phyloP scores from a whole-genome alignment of 2,113 vertebrate species.

The Mohoua ochrocephala region DNA sequence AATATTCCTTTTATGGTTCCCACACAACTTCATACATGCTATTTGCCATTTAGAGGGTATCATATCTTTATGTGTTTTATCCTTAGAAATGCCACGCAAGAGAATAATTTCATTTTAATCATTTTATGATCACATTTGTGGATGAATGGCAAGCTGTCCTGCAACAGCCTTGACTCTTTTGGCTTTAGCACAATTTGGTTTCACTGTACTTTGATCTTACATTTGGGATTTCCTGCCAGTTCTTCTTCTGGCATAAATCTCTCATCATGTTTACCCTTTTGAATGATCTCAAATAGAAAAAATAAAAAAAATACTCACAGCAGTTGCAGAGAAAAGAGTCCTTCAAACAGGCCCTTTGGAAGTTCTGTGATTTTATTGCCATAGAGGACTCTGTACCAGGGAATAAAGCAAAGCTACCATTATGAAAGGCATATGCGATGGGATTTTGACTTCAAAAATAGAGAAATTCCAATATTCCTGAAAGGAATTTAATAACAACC shows the following conservation, averaged over 20 bases:
- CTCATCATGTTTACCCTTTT: not conserved
- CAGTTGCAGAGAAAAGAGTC: slow-evolving; percentile 92
- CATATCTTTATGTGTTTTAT: not conserved
- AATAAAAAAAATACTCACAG: slow-evolving; percentile 83
- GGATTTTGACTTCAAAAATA: not conserved
- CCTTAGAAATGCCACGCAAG: not conserved
- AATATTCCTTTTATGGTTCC: not conserved
- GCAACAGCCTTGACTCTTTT: not conserved
- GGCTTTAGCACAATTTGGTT: not conserved
- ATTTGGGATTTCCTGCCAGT: not conserved
- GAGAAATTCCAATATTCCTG: not conserved
- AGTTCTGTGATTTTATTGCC: slow-evolving; percentile 99
- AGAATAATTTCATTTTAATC: not conserved
- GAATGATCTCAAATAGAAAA: not conserved
- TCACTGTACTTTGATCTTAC: not conserved
- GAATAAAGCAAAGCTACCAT: not conserved
- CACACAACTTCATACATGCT: not conserved
- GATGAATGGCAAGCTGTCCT: not conserved
- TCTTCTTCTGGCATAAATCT: not conserved
- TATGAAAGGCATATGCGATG: not conserved
- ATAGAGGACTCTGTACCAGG: slow-evolving; percentile 86
- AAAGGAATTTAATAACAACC: not conserved
- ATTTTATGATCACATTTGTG: not conserved
- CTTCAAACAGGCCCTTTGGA: slow-evolving; percentile 93
- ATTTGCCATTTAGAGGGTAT: not conserved